Base-by-base conservation (phyloP, 64 coral and sea anemone species). In the Exaiptasia diaphana region DNA sequence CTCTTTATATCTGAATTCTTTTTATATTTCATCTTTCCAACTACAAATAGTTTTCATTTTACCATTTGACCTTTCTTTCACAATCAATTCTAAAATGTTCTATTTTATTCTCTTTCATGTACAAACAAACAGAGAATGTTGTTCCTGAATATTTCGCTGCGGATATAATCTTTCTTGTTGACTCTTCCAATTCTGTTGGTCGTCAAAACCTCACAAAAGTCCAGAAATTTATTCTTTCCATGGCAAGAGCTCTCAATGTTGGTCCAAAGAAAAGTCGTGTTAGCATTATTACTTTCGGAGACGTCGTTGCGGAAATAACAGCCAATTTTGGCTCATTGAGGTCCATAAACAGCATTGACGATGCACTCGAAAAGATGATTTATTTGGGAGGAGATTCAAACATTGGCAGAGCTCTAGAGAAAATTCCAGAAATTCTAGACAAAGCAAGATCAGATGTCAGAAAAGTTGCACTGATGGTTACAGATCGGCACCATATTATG, bases 331-430 rank as follows among this genome's bases (percentile, higher is more conserved):
- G n/a, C 25, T 20, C 14, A 11, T 11, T 30, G 13, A 14, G 20
- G 40, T 42, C 38, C 13, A 25, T 73, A 28, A n/a, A 29, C 23
- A 9, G 45, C 17, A 81, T 93, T 26, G 60, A 82, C 26, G 37
- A 70, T 61, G 83, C 85, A 65, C 62, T 93, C 17, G 82, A 80
- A 30, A 76, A 65, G 24, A 59, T 81, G 21, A 49, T 67, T 41
- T 86, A 67, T 53, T 68, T 87, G 11, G 68, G 73, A 24, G 83
- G 83, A 13, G 25, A 49, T 22, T 72, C 74, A 24, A 57, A 69
- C 37, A 71, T 93, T 57, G 90, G 88, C 50, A 83, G 30, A 30
- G 91, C 85, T 40, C 49, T 93, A 18, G 62, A 83, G 57, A 74
- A 80, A 38, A 75, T 73, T 22, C 38, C 77, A 1, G 38, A 67